These are phyloP conservation scores for zebrafish (Danio rerio) DNA, from an alignment of 2,113 vertebrate genomes.

Conservation along the genomic window GRCz12tu NC_133192.1:33365501-33366000, in stretches of 20 bases:
- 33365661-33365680: background rate
- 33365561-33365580: conserved; percentile 28
- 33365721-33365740: background rate
- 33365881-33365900: background rate
- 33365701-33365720: background rate
- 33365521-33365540: conserved; percentile 27
- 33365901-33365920: background rate
- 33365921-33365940: too few relatives aligned
- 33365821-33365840: background rate
- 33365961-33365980: too few relatives aligned
- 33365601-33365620: conserved; percentile 34
- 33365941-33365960: too few relatives aligned
- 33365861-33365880: background rate
- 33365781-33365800: background rate
- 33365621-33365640: conserved; percentile 11
- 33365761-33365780: background rate
- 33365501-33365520: conserved; percentile 5
- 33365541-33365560: background rate
- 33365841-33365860: background rate
- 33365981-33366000: too few relatives aligned
- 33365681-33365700: background rate
- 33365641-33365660: conserved; percentile 1
- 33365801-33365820: background rate
- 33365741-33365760: background rate
- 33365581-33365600: conserved; percentile 35